Evolutionary conservation across 2,797 vertebrate genomes (phyloP).

Genomic region (Manis crassicaudata): DNA sequence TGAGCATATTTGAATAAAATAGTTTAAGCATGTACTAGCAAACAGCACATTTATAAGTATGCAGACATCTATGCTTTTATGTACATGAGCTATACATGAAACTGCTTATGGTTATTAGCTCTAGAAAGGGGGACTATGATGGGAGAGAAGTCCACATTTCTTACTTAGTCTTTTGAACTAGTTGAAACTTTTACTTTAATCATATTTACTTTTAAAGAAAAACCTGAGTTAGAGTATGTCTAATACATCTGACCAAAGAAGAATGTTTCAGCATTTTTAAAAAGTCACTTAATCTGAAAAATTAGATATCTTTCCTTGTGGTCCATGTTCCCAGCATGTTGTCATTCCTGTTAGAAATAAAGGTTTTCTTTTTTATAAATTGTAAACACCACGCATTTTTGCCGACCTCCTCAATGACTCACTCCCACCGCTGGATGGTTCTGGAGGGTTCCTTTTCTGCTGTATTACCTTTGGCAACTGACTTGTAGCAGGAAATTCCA

Average conservation of each 20-base stretch:
- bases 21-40: background rate
- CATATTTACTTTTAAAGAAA: background rate
- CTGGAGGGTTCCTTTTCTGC: background rate
- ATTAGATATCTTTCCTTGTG: background rate
- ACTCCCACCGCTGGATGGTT: background rate
- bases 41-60: background rate
- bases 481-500: background rate
- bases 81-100: background rate
- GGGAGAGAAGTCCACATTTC: background rate
- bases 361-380: background rate
- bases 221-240: background rate
- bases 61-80: background rate
- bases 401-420: background rate
- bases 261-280: background rate
- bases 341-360: background rate
- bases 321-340: background rate
- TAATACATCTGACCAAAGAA: background rate
- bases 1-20: background rate
- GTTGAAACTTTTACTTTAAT: constrained; percentile 36
- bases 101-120: background rate
- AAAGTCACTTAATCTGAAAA: background rate
- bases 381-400: background rate
- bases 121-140: background rate
- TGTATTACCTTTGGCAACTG: background rate
- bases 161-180: constrained; percentile 1